Percentiles rank a stretch among this genome's conserved stretches.
Conservation (phyloP, 2,888 invertebrate species). For the Autographa pulchrina region DNA sequence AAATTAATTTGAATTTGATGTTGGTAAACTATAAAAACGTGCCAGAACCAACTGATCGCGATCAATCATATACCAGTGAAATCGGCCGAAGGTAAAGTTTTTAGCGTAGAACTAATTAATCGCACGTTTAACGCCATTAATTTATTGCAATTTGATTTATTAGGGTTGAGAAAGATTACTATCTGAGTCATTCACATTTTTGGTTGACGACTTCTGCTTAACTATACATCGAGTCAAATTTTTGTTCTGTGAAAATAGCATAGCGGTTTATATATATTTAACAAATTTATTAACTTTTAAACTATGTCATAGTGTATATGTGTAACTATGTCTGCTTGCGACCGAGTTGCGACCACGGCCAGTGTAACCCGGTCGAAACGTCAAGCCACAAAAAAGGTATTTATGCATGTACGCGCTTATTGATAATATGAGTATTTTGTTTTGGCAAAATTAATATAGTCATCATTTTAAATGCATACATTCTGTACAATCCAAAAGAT, state of each 20-base stretch:
- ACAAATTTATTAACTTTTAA: no score
- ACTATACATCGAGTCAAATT: slow-evolving; percentile 5
- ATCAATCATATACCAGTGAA: not conserved
- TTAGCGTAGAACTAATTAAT: slow-evolving; percentile 32
- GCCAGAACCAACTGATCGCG: not conserved
- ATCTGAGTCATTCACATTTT: slow-evolving; percentile 11
- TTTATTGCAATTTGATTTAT: slow-evolving; percentile 35
- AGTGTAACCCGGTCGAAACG: no score
- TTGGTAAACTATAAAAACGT: no score
- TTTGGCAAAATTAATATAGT: no score
- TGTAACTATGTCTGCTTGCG: no score
- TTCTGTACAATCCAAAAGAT: not conserved
- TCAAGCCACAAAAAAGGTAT: no score
- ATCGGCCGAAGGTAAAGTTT: not conserved
- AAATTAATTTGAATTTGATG: no score
- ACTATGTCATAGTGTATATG: no score
- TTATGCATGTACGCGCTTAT: no score
- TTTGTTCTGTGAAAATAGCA: not conserved
- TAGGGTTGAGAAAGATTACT: slow-evolving; percentile 14
- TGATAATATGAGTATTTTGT: no score
- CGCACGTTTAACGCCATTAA: slow-evolving; percentile 23
- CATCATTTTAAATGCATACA: not conserved
- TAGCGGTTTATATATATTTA: not conserved
- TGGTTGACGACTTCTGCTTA: slow-evolving; percentile 6
- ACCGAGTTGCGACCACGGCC: no score